Conservation (phyloP, 1,140 invertebrate genomes). For the Danaus plexippus region DNA sequence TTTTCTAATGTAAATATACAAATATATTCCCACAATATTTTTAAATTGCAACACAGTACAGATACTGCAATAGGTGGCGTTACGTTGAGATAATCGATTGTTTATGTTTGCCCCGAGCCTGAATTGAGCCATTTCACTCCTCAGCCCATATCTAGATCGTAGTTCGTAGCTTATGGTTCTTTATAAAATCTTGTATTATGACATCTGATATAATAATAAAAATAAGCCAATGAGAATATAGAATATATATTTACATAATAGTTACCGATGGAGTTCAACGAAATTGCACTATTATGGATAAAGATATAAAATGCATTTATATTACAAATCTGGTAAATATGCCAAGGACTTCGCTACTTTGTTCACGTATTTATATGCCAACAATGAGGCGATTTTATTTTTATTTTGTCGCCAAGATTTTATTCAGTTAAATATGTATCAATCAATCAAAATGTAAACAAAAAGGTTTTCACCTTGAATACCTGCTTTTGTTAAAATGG, state of each 20-base stretch:
- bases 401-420: conserved; percentile 23
- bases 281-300: background rate
- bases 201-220: background rate
- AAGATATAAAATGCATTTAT: background rate
- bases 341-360: too few species aligned
- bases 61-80: conserved; percentile 1
- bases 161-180: too few species aligned
- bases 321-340: too few species aligned
- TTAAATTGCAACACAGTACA: background rate
- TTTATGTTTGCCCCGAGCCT: conserved; percentile 48
- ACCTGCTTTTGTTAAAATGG: conserved; percentile 42
- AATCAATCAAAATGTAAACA: conserved; percentile 52
- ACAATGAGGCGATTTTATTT: conserved; percentile 21
- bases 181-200: conserved; percentile 3
- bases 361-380: conserved; percentile 15
- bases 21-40: too few species aligned
- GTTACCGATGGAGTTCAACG: background rate
- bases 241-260: background rate
- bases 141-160: conserved; percentile 50
- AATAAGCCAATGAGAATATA: background rate
- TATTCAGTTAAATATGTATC: conserved; percentile 52
- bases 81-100: conserved; percentile 24
- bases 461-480: conserved; percentile 42
- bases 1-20: too few species aligned
- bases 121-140: conserved; percentile 53